Base-by-base conservation (phyloP, 2,113 vertebrate species). In the Megatriorchis doriae region DNA sequence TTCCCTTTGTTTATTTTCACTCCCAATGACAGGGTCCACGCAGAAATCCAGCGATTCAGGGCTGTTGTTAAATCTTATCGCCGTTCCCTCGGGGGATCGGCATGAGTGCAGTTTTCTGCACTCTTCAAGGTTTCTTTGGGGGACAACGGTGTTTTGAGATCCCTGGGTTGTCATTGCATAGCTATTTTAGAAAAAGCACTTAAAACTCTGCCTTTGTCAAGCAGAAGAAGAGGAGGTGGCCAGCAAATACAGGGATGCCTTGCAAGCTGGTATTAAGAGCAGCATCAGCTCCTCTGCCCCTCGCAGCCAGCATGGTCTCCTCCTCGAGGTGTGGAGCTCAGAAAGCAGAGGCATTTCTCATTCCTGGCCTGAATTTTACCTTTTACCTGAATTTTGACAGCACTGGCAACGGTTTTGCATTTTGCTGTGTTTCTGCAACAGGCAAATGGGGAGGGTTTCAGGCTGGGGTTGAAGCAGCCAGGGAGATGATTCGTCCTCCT, bases 11-110 rank as follows among this genome's bases (percentile, higher is more conserved):
- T 96, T 88, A 77, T 91, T 89, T 93, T 85, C 53, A 68, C 38
- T 82, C 36, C 61, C 53, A 52, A 4, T 19, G 38, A 47, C n/a
- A 61, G 34, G 31, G 7, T 58, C 53, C 6, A 3, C 0, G 0
- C 5, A 32, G 91, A 91, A 81, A 91, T 38, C 23, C 2, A 36
- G 7, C 1, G 2, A 34, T 16, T 32, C 52, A 16, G 36, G 32
- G 32, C 8, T 48, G 43, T 34, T 43, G 43, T 22, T 75, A 68
- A 82, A 58, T 53, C 62, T 79, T 65, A 18, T 8, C 4, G 1
- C 65, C 1, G 0, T 7, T 86, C 32, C 63, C 81, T 18, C 3
- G 1, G 52, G 45, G n/a, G 15, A 53, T 29, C 0, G 1, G 42
- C 2, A 1, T 26, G 13, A 66, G 10, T 3, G n/a, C 1, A 3